phyloP scores from a whole-genome alignment of 2,113 vertebrate species.

The Isurus oxyrinchus region DNA sequence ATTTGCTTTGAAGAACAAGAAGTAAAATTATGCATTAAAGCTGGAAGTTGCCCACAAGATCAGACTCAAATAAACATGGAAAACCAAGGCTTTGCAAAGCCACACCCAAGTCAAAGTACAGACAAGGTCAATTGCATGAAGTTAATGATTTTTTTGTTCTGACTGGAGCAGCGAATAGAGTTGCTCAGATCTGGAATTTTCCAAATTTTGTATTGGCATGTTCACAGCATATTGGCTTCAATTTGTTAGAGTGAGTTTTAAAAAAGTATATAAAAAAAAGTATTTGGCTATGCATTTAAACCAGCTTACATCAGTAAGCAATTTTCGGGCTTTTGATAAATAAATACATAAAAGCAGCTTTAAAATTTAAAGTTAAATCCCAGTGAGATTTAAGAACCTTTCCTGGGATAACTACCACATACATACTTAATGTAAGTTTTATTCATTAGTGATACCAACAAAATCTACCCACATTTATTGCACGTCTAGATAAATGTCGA shows the following conservation, averaged over 20 bases:
- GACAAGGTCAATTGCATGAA: background rate
- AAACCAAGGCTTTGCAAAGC: background rate
- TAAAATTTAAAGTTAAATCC: slow-evolving; percentile 28
- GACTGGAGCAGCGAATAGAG: background rate
- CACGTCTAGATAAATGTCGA: slow-evolving; percentile 9
- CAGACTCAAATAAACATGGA: slow-evolving; percentile 6
- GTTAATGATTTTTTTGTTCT: background rate
- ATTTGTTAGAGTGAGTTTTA: background rate
- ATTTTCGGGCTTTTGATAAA: slow-evolving; percentile 15
- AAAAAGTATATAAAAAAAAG: background rate
- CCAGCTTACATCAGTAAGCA: background rate
- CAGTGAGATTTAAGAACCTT: slow-evolving; percentile 26
- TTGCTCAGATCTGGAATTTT: background rate
- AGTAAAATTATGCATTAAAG: background rate
- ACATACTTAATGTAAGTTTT: slow-evolving; percentile 3
- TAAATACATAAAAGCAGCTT: slow-evolving; percentile 26
- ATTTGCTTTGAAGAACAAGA: background rate
- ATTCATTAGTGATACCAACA: slow-evolving; percentile 3
- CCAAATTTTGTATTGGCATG: background rate
- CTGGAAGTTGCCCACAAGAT: background rate
- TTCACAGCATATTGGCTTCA: background rate
- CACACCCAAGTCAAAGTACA: no score
- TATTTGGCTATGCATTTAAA: background rate
- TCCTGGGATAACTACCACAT: background rate
- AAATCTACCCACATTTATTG: background rate